Evolutionary conservation across 92 coral and sea anemone species (phyloP), one percentile per base, ranked within the genome.

Genomic region (Palythoa grandis): DNA sequence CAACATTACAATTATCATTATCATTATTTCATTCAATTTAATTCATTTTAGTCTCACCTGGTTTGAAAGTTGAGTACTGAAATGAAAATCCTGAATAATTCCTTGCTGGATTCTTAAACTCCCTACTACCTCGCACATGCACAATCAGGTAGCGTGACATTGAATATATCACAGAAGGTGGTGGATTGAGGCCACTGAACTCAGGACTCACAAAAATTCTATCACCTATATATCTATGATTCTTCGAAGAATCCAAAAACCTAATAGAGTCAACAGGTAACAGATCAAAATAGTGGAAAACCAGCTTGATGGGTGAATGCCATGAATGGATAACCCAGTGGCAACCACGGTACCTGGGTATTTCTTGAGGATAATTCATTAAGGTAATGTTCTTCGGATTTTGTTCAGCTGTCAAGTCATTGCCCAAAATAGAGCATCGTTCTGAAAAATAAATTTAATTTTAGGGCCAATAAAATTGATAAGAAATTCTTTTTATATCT

Each of bases 111-210:
- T 80, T 48, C 38, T 22, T 38, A 13, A 20, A 52, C 4, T 29
- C 23, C 11, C 9, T 15, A 65, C n/a, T 22, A 66, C 47, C 74
- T 14, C 29, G 57, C 22, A 80, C 6, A 0, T 67, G 39, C 22
- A 80, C n/a, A 48, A 50, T 40, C 22, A 80, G 2, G 1, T 50
- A 48, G 2, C 3, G 5, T 43, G 85, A 80, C 85, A 80, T 80
- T 13, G 85, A 80, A 17, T 66, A 80, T 66, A 80, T 80, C 24
- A 80, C 74, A 66, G 74, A 8, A 14, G 85, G 85, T 48, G 85
- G 85, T 6, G 58, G 60, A 47, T 67, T 66, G 11, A 15, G 38
- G 13, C 25, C 85, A 47, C 50, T 38, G 50, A 65, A 80, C 43
- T 65, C 66, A 15, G 61, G 74, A 48, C 85, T 80, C 56, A 80